These are phyloP conservation scores for Fissipunctia ypsillon DNA, from an alignment of 2,888 invertebrate genomes.

Conservation along the genomic window DNA sequence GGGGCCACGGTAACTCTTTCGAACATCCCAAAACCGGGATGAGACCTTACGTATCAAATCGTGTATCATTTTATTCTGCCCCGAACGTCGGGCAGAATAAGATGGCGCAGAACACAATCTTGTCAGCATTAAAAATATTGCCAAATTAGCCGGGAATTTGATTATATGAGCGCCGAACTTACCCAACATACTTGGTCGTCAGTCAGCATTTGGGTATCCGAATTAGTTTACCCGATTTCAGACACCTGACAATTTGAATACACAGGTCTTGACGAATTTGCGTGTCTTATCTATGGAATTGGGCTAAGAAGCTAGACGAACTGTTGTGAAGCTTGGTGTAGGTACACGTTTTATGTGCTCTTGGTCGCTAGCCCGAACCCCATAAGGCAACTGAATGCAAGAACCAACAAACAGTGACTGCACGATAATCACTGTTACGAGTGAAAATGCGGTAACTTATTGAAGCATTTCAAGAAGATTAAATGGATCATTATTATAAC, in stretches of 20 bases:
- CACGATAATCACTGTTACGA: not conserved
- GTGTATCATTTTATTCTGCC: not conserved
- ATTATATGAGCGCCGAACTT: too few species aligned
- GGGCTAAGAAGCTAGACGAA: not conserved
- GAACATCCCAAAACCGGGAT: too few species aligned
- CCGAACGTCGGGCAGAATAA: not conserved
- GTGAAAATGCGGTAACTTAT: not conserved
- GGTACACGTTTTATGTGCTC: not conserved
- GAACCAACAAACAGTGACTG: not conserved
- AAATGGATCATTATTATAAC: not conserved
- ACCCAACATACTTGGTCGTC: too few species aligned
- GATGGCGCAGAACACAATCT: not conserved
- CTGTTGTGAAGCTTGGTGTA: too few species aligned
- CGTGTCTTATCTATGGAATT: not conserved
- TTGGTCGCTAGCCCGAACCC: not conserved
- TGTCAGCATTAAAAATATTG: too few species aligned
- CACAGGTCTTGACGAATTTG: too few species aligned
- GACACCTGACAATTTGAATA: not conserved
- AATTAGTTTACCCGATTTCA: not conserved
- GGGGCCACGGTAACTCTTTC: too few species aligned
- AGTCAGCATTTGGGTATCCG: not conserved
- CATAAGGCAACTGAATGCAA: too few species aligned
- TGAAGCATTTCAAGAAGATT: not conserved
- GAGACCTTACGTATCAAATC: not conserved
- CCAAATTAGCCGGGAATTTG: too few species aligned